phyloP scores from a whole-genome alignment of 2,797 vertebrate genomes.

The Trachops cirrhosus region DNA sequence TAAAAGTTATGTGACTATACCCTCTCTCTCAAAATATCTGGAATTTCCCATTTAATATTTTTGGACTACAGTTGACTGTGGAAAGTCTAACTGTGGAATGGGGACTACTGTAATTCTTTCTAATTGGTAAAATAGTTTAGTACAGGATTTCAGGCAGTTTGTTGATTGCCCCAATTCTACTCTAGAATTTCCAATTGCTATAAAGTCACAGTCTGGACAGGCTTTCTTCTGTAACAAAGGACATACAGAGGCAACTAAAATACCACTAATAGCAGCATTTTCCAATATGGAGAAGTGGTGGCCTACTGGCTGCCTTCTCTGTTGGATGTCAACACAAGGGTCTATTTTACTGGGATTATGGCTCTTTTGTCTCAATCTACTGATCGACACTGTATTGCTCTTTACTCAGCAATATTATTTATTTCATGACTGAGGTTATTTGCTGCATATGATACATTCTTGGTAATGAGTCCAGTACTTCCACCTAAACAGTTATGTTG shows the following conservation, averaged over 20 bases:
- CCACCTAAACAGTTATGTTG: background rate
- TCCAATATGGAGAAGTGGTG: background rate
- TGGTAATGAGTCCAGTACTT: background rate
- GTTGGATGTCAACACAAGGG: background rate
- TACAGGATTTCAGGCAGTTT: background rate
- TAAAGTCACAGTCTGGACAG: background rate
- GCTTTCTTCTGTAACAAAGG: background rate
- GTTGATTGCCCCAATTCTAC: background rate
- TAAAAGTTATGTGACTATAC: background rate
- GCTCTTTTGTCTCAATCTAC: background rate
- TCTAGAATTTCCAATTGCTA: background rate
- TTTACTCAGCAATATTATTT: background rate
- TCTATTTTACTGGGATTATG: background rate
- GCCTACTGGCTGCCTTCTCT: background rate
- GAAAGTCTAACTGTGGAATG: background rate
- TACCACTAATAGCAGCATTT: background rate
- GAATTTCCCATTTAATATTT: background rate
- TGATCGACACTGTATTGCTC: background rate
- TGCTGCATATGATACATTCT: background rate
- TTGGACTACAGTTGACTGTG: background rate
- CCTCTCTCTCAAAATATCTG: background rate
- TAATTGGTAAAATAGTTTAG: background rate
- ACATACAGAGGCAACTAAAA: background rate
- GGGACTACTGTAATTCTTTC: background rate
- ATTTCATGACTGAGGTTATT: background rate